Evolutionary conservation across 2,888 invertebrate genomes (phyloP).

Genomic region (Urechis unicinctus): DNA sequence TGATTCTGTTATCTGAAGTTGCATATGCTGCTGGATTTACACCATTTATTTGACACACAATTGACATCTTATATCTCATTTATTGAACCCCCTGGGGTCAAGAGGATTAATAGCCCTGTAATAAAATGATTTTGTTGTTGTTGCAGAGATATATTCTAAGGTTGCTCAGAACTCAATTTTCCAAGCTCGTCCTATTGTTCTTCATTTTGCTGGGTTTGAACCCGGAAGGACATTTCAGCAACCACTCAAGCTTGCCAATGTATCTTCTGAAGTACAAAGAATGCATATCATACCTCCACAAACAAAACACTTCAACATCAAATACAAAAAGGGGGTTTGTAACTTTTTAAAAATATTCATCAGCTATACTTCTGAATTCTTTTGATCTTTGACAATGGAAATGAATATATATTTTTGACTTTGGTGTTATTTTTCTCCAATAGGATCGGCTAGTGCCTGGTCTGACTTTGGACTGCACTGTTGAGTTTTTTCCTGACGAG

Average conservation of each 20-base stretch:
- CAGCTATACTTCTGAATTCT: neutral
- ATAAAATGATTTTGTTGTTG: neutral
- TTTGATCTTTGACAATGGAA: neutral
- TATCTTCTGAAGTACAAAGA: slow-evolving; percentile 43
- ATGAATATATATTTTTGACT: neutral
- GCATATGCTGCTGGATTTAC: too few relatives aligned
- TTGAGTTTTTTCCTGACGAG: slow-evolving; percentile 48
- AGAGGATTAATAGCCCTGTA: too few relatives aligned
- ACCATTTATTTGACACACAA: too few relatives aligned
- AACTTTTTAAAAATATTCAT: too few relatives aligned
- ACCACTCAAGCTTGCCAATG: slow-evolving; percentile 39
- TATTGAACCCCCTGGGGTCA: too few relatives aligned
- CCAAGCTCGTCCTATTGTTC: slow-evolving; percentile 39
- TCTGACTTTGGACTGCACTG: slow-evolving; percentile 39
- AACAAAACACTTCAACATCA: slow-evolving; percentile 45
- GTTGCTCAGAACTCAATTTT: slow-evolving; percentile 41
- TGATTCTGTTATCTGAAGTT: too few relatives aligned
- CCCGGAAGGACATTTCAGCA: slow-evolving; percentile 33
- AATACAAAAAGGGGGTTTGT: slow-evolving; percentile 46
- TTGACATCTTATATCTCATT: too few relatives aligned
- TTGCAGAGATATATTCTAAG: slow-evolving; percentile 45
- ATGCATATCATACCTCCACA: slow-evolving; percentile 50
- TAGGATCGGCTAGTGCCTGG: slow-evolving; percentile 47
- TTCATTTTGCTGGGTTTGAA: slow-evolving; percentile 48
- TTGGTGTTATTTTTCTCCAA: neutral